Conservation (phyloP, 2,797 vertebrate species). For the Myiothlypis coronata region DNA sequence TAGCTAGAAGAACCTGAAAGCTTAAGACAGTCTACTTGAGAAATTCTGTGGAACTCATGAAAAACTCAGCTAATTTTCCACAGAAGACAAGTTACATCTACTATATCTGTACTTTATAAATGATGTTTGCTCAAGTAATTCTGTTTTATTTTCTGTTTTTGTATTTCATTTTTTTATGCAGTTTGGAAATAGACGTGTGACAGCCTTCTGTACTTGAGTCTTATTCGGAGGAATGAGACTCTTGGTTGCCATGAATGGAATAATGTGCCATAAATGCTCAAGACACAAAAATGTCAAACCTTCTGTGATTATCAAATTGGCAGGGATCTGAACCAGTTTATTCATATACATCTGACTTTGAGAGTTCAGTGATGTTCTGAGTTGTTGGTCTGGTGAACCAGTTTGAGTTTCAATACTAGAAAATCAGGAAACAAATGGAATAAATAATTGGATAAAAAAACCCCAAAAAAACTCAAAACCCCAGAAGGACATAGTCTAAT, state of each 20-base stretch:
- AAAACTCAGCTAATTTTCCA: neutral
- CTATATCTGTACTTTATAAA: neutral
- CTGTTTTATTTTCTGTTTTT: neutral
- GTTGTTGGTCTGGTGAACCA: neutral
- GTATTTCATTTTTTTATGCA: neutral
- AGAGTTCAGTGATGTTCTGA: neutral
- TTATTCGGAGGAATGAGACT: neutral
- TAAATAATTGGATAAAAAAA: neutral
- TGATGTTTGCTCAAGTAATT: neutral
- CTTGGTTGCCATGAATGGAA: neutral
- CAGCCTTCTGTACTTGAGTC: neutral
- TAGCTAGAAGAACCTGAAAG: neutral
- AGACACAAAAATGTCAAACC: neutral
- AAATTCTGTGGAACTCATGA: neutral
- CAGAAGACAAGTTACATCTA: neutral
- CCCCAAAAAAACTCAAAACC: fast-evolving
- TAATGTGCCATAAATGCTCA: neutral
- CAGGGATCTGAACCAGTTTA: neutral
- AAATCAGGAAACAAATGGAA: neutral
- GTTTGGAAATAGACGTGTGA: neutral
- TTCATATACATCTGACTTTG: neutral
- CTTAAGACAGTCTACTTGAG: neutral
- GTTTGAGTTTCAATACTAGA: neutral
- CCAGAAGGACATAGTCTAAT: neutral
- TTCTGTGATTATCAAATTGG: neutral